Percentiles rank a stretch among this genome's conserved stretches.
These are phyloP conservation scores for Labia minor DNA, from an alignment of 2,888 invertebrate species.

Conservation along the genomic window DNA sequence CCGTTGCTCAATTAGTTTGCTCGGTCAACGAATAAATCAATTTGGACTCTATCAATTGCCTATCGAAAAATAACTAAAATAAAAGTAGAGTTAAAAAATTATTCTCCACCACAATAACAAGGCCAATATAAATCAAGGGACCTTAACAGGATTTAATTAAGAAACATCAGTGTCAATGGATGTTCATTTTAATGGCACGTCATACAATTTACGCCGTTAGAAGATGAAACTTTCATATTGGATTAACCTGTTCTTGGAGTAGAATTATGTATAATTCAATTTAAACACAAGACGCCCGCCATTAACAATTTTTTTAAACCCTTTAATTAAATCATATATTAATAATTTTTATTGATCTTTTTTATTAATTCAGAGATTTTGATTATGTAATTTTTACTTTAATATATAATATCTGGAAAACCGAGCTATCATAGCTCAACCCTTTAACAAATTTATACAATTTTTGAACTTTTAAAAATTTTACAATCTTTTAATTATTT, in stretches of 20 bases:
- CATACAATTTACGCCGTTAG: background rate
- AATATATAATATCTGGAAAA: too few relatives aligned
- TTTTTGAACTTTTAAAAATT: too few relatives aligned
- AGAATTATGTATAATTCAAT: background rate
- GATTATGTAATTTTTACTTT: too few relatives aligned
- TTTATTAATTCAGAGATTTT: too few relatives aligned
- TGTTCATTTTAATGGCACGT: constrained; percentile 1
- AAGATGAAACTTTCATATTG: constrained; percentile 13
- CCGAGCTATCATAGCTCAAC: too few relatives aligned
- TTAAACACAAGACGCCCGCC: background rate
- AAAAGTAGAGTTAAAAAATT: too few relatives aligned
- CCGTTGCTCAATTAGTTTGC: background rate
- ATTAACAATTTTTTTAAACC: too few relatives aligned
- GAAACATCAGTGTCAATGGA: constrained; percentile 13
- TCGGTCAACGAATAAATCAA: constrained; percentile 2
- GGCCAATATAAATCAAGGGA: background rate
- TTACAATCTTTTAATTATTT: too few relatives aligned
- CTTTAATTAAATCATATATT: too few relatives aligned
- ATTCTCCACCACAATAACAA: background rate
- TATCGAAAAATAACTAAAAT: background rate
- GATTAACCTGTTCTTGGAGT: constrained; percentile 3
- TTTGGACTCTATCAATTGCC: background rate
- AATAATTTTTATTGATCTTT: too few relatives aligned
- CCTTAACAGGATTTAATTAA: background rate
- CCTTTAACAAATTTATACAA: too few relatives aligned